Base-by-base conservation (phyloP, 1,140 invertebrate species). In the Drosophila baimaii region DNA sequence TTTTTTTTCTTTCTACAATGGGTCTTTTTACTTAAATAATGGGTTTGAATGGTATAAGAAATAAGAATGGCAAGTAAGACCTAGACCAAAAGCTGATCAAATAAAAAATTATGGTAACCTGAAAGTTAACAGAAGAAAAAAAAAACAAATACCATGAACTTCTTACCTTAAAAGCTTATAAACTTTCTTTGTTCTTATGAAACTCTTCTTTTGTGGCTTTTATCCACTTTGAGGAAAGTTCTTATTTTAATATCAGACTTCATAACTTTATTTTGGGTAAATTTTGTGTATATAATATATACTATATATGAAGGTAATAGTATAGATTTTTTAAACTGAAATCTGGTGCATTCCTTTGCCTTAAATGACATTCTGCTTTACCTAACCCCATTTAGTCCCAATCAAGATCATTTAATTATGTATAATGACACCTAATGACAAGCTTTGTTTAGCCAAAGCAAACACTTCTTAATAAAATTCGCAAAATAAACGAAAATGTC, bases 31-130 rank as follows among this genome's bases (percentile, higher is more conserved):
- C 31, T 44, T 59, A 23, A 12, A 23, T 33, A 65, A 46, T 43
- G 21, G 9, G 6, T 65, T 62, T 35, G 29, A 13, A 19, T 9
- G 7, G 29, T 33, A 52, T 33, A 52, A 15, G 7, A 63, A 17
- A 54, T 21, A 15, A 17, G 23, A 17, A 49, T 15, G 6, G 17
- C 17, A 37, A 54, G 9, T 15, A 10, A 21, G 27, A 57, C 10
- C 33, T n/a, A 41, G 33, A 13, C 10, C 3, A 39, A 13, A 39
- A 21, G 12, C 61, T 63, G 59, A 63, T 39, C 52, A 62, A 58
- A 58, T 37, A 63, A 12, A 29, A 9, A 4, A 15, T n/a, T 21
- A 5, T n/a, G 25, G 9, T 5, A 15, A n/a, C 12, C 33, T 39
- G n/a, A 29, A 55, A 33, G 12, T 1, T 19, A 17, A 4, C 10